phyloP scores from a whole-genome alignment of 2,113 vertebrate species.

The Oncorhynchus gorbuscha region DNA sequence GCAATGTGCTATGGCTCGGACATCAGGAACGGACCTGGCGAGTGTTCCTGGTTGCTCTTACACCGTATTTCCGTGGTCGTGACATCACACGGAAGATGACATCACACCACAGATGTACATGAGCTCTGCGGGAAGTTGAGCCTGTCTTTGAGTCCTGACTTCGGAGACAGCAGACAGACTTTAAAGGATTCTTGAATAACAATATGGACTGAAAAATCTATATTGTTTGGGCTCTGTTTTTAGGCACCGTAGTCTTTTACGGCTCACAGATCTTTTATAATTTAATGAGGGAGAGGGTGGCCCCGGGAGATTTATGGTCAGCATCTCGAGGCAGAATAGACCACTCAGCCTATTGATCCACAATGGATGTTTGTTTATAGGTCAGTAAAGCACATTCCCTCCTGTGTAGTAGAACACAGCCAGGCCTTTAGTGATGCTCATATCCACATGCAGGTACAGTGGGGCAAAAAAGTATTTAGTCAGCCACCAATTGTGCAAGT shows the following conservation, averaged over 20 bases:
- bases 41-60: slow-evolving; percentile 5
- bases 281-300: slow-evolving; percentile 71
- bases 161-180: slow-evolving; percentile 56
- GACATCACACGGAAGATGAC: slow-evolving; percentile 54
- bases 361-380: slow-evolving; percentile 72
- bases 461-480: no score
- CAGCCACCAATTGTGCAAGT: no score
- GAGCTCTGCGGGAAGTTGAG: slow-evolving; percentile 4
- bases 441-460: slow-evolving; percentile 23
- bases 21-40: not conserved
- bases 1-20: no score
- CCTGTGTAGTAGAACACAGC: slow-evolving; percentile 23
- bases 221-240: slow-evolving; percentile 73
- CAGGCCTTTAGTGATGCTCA: slow-evolving; percentile 21
- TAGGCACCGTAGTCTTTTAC: slow-evolving; percentile 68
- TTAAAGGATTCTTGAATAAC: slow-evolving; percentile 75
- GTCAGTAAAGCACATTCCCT: slow-evolving; percentile 55
- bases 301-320: slow-evolving; percentile 66
- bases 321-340: slow-evolving; percentile 52
- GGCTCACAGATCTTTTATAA: slow-evolving; percentile 73
- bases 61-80: slow-evolving; percentile 31
- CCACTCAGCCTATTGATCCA: slow-evolving; percentile 69
- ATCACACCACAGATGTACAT: slow-evolving; percentile 36
- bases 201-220: slow-evolving; percentile 49
- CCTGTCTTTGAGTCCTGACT: slow-evolving; percentile 37